Evolutionary conservation across 1,140 invertebrate genomes (phyloP), one percentile per base, ranked within the genome.

Genomic region (Acyrthosiphon pisum): DNA sequence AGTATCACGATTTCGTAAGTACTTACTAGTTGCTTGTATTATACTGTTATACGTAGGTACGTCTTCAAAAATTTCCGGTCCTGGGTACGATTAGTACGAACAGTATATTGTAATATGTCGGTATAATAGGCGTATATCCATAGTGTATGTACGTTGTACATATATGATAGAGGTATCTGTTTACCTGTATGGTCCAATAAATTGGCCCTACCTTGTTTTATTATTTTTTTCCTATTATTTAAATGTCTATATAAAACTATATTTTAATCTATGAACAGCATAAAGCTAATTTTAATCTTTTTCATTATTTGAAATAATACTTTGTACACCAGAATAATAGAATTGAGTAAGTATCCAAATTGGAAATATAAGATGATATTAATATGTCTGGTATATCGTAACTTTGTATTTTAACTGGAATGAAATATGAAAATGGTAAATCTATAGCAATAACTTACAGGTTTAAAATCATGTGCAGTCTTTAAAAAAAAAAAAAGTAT

Each of bases 1-100:
- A 89, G 50, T 89, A 56, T 89, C 88, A 89, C 48, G 35, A 89
- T 26, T 53, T 56, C 23, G n/a, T 76, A 76, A 76, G 60, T n/a
- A n/a, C 30, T 76, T 35, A 76, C 60, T 76, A 22, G 14, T 76
- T 35, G n/a, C 60, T n/a, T 48, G 14, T 83, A 23, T 86, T 86
- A 86, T 86, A 86, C 44, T 37, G 23, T 86, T 86, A 86, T 86
- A 86, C 41, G 9, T 44, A 46, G 44, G n/a, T 30, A 89, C 23
- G 50, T 89, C 50, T 89, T 89, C 35, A 89, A 37, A 89, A 89
- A 89, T 46, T 44, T 68, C 37, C 56, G 37, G 89, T 90, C 56
- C 30, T 41, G 3, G 41, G 14, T 76, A 68, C 11, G 30, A 68
- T 30, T 68, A 11, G 60, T n/a, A n/a, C 14, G 14, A 41, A 41